These are phyloP conservation scores for Uromys caudimaculatus DNA, from an alignment of 2,797 vertebrate species.

Conservation along the genomic window DNA sequence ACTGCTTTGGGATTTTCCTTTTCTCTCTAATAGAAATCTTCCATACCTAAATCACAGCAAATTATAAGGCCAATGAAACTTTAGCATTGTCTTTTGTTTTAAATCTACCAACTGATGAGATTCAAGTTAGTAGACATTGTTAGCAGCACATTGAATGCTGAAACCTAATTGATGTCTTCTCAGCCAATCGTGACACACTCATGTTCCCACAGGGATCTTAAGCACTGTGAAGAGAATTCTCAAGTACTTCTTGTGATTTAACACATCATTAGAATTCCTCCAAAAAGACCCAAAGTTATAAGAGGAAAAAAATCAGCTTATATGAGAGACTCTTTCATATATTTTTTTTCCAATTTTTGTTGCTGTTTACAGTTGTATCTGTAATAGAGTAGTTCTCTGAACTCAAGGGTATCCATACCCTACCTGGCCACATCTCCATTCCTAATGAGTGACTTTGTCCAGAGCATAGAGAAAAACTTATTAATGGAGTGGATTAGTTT, in stretches of 20 bases:
- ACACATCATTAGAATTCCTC: not conserved
- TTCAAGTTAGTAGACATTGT: not conserved
- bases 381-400: not conserved
- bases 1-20: not conserved
- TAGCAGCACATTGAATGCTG: not conserved
- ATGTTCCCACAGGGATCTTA: not conserved
- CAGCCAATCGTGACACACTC: not conserved
- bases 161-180: not conserved
- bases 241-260: not conserved
- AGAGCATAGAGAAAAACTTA: not conserved
- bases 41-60: not conserved
- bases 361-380: not conserved
- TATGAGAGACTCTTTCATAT: not conserved
- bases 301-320: not conserved
- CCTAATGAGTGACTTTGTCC: not conserved
- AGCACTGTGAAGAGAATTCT: not conserved
- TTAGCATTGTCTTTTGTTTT: not conserved
- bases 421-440: not conserved
- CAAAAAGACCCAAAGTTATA: not conserved
- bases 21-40: not conserved
- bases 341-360: not conserved
- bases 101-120: not conserved
- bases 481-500: not conserved
- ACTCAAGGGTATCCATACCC: not conserved
- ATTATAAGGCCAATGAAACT: not conserved